A percentile compares a stretch with the other conserved stretches of the same genome.
Evolutionary conservation across 2,113 vertebrate genomes (phyloP).

Genomic region (Siphamia tubifer): DNA sequence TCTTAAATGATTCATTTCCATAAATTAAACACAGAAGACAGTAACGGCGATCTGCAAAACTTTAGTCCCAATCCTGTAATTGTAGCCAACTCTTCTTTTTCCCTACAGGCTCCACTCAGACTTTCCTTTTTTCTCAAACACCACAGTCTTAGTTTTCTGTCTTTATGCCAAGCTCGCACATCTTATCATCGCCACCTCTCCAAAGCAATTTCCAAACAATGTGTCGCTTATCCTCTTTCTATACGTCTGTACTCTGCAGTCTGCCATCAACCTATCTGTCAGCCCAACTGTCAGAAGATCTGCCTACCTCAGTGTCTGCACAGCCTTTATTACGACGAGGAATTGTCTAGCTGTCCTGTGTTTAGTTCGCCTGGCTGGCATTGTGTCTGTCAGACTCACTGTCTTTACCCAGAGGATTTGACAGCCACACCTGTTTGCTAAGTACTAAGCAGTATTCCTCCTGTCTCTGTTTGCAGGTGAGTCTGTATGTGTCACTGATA

Average conservation of each 20-base stretch:
- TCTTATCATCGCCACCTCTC: slow-evolving; percentile 40
- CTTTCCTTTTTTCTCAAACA: not conserved
- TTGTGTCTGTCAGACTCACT: slow-evolving; percentile 46
- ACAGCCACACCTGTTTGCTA: slow-evolving; percentile 67
- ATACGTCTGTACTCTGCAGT: slow-evolving; percentile 1
- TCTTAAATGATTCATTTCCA: too few relatives aligned
- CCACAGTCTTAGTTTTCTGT: not conserved
- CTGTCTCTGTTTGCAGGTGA: slow-evolving; percentile 35
- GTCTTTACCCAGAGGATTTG: slow-evolving; percentile 38
- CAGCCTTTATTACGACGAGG: not conserved
- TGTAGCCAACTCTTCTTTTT: not conserved
- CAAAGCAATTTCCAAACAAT: slow-evolving; percentile 40
- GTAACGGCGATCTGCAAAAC: not conserved
- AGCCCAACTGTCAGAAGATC: not conserved
- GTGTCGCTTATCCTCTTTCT: slow-evolving; percentile 23
- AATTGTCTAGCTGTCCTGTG: slow-evolving; percentile 23
- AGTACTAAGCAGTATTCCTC: slow-evolving; percentile 39
- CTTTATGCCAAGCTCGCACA: slow-evolving; percentile 18
- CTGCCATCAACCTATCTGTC: slow-evolving; percentile 3
- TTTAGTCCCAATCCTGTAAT: not conserved
- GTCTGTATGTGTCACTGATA: slow-evolving; percentile 41
- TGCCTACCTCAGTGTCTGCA: not conserved
- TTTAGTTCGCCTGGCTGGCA: slow-evolving; percentile 40
- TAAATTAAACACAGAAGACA: too few relatives aligned
- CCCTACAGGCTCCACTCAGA: not conserved